Percentiles rank a stretch among this genome's conserved stretches.
phyloP scores from a whole-genome alignment of 1,140 invertebrate species.

The Megalonaias nervosa region DNA sequence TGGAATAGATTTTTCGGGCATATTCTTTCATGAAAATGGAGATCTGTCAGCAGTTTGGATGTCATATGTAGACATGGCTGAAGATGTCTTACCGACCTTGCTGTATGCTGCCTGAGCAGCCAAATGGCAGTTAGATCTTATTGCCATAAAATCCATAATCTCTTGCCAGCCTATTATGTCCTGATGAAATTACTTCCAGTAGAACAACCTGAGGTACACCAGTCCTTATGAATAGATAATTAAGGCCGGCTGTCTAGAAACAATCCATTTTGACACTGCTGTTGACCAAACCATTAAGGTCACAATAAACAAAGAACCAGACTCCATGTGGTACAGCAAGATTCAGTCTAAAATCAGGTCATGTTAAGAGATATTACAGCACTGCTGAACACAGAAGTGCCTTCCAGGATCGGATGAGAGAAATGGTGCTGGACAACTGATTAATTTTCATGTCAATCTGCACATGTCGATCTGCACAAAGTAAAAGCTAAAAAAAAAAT shows the following conservation, averaged over 20 bases:
- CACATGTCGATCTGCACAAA: too few relatives aligned
- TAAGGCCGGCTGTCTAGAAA: not conserved
- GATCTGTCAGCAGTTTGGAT: not conserved
- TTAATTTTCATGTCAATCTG: too few relatives aligned
- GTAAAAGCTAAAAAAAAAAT: too few relatives aligned
- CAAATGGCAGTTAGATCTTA: not conserved
- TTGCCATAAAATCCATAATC: not conserved
- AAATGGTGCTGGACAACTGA: too few relatives aligned
- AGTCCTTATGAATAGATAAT: not conserved
- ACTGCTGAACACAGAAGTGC: too few relatives aligned
- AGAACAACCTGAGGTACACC: not conserved
- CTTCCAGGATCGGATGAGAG: too few relatives aligned
- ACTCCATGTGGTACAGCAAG: too few relatives aligned
- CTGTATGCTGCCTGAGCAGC: not conserved
- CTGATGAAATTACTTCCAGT: not conserved
- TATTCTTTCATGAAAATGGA: too few relatives aligned
- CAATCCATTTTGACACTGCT: not conserved
- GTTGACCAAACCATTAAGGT: constrained; percentile 5
- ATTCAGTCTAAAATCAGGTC: too few relatives aligned
- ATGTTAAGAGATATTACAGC: too few relatives aligned
- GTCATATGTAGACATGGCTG: not conserved
- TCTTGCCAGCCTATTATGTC: not conserved
- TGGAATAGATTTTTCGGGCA: too few relatives aligned
- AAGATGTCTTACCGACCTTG: not conserved
- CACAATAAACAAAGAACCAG: too few relatives aligned